These are phyloP conservation scores for Hymenopus coronatus DNA, from an alignment of 2,888 invertebrate genomes.

Conservation along the genomic window DNA sequence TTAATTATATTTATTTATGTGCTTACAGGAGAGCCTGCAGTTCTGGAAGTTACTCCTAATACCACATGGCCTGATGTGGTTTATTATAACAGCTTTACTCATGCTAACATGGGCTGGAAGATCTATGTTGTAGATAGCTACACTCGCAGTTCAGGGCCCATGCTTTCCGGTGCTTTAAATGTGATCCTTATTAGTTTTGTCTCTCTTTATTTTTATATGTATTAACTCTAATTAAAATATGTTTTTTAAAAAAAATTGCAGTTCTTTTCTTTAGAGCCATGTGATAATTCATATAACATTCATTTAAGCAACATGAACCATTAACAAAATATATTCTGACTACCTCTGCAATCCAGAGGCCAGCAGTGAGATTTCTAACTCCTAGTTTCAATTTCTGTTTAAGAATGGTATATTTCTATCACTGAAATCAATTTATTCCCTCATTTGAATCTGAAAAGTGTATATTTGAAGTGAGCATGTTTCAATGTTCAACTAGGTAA, in stretches of 20 bases:
- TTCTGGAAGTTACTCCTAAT: slow-evolving; percentile 79
- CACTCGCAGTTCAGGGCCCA: slow-evolving; percentile 37
- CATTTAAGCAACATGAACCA: background rate
- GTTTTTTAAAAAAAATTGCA: background rate
- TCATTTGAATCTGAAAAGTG: too few relatives aligned
- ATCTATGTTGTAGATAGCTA: slow-evolving; percentile 85
- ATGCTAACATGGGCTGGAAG: slow-evolving; percentile 93
- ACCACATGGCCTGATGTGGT: slow-evolving; percentile 87
- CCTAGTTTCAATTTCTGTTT: too few relatives aligned
- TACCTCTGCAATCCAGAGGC: too few relatives aligned
- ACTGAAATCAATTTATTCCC: too few relatives aligned
- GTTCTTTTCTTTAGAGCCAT: background rate
- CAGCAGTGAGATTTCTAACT: too few relatives aligned
- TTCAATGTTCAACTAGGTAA: too few relatives aligned
- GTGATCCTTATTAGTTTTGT: background rate
- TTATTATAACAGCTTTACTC: slow-evolving; percentile 91
- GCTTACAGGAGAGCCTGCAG: slow-evolving; percentile 61
- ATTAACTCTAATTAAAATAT: background rate
- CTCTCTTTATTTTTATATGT: background rate
- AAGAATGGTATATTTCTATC: too few relatives aligned
- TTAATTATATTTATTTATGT: background rate
- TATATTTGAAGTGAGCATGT: too few relatives aligned
- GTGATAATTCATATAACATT: background rate
- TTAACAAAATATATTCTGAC: background rate
- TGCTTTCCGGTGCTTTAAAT: background rate